Evolutionary conservation across 2,797 vertebrate genomes (phyloP), one percentile per base, ranked within the genome.

Genomic region (Sylvia borin): DNA sequence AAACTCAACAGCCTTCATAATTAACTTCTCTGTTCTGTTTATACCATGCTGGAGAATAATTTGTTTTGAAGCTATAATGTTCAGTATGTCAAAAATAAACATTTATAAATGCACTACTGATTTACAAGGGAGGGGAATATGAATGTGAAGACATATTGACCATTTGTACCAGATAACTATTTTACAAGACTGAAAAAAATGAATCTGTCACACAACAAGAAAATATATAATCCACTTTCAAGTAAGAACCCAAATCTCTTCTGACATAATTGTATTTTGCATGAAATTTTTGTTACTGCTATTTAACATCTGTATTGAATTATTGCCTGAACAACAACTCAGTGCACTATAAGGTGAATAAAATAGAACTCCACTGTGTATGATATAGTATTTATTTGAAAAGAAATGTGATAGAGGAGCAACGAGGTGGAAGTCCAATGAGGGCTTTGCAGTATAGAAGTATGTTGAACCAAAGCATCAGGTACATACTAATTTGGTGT

Each of bases 51-150:
- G 75, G 84, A 94, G 89, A 91, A 92, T 58, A 87, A 87, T 92
- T 93, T 96, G 25, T 83, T 95, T 95, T 61, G 72, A 90, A 90
- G 12, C 16, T 70, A 62, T 75, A 86, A 48, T 13, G 55, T 81
- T 72, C 51, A 45, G 16, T 70, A 70, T 85, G 60, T 85, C 60
- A 92, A 80, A 93, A 96, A 85, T 73, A 92, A 96, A 82, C 78
- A 82, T 94, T 97, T 95, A 82, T 93, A 93, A 82, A 90, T 74
- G 43, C 62, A 72, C 42, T 90, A 58, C 50, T 76, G 34, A 68
- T 92, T 72, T 93, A 87, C 15, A 91, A 94, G 90, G 66, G n/a
- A 71, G 9, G 36, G 31, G 79, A 95, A 88, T 73, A 88, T 66
- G 31, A 92, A 84, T 58, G 16, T 74, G 55, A 80, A 88, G 79